A percentile compares a stretch with the other conserved stretches of the same genome.
Evolutionary conservation across 1,140 invertebrate species (phyloP).

Genomic region (Brachionus rubens): DNA sequence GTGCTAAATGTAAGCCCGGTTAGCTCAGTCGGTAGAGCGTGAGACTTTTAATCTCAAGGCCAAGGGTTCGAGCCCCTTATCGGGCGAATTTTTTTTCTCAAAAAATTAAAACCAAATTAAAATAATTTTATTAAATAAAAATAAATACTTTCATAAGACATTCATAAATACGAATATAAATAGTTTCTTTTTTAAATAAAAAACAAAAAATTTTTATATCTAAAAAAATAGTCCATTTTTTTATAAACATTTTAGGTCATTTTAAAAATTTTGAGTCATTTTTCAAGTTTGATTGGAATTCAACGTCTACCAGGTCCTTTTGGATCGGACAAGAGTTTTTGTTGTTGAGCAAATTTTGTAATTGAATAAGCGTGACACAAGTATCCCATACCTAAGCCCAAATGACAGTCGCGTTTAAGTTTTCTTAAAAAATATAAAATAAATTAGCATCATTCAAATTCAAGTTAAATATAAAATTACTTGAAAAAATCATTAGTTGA

Average conservation of each 20-base stretch:
- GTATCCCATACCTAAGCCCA: slow-evolving; percentile 42
- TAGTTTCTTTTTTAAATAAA: neutral
- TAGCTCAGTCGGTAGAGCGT: slow-evolving; percentile 43
- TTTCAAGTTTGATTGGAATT: neutral
- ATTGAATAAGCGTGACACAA: slow-evolving; percentile 41
- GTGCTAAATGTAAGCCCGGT: slow-evolving; percentile 3
- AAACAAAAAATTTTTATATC: neutral
- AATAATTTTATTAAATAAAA: no score
- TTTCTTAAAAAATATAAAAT: slow-evolving; percentile 1
- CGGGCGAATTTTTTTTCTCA: slow-evolving; percentile 33
- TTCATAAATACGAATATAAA: no score
- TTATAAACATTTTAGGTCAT: neutral
- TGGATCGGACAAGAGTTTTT: slow-evolving; percentile 32
- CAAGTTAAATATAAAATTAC: neutral
- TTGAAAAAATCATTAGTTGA: neutral
- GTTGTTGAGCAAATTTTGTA: slow-evolving; percentile 39
- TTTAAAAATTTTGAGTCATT: neutral
- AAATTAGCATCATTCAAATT: neutral
- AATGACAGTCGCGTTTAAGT: slow-evolving; percentile 29
- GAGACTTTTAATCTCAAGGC: slow-evolving; percentile 44
- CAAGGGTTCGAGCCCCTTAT: slow-evolving; percentile 44
- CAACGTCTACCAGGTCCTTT: slow-evolving; percentile 25
- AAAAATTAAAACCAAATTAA: neutral
- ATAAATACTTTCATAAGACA: no score
- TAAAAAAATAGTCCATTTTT: neutral